A percentile compares a stretch with the other conserved stretches of the same genome.
phyloP scores from a whole-genome alignment of 2,113 vertebrate species.

The Zapornia atra region DNA sequence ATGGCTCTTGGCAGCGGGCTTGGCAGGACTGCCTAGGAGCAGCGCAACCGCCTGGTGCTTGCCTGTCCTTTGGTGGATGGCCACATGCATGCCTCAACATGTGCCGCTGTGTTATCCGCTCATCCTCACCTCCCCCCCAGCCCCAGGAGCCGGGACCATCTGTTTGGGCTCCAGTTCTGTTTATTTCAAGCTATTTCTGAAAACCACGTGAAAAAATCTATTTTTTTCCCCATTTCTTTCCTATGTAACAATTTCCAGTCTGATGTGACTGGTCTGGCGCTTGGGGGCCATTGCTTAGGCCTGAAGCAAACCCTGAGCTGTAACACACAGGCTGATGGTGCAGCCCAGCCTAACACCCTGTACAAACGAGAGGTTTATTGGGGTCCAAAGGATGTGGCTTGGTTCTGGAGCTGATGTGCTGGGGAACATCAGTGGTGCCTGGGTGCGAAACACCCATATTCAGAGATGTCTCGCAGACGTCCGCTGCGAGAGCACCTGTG shows the following conservation, averaged over 20 bases:
- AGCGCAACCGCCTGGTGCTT: background rate
- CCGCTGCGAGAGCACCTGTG: background rate
- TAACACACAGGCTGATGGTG: no score
- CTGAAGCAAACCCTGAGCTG: background rate
- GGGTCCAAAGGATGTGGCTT: background rate
- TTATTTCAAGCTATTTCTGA: background rate
- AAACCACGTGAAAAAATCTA: background rate
- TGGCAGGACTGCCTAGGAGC: background rate
- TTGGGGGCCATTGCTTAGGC: rapidly evolving
- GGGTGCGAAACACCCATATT: background rate
- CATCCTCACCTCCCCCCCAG: background rate
- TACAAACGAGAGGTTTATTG: background rate
- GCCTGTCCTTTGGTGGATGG: background rate
- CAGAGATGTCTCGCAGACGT: background rate
- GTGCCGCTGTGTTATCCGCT: background rate
- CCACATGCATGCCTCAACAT: background rate
- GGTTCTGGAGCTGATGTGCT: background rate
- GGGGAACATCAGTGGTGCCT: background rate
- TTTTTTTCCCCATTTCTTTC: background rate
- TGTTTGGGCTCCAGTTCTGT: background rate
- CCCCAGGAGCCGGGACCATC: background rate
- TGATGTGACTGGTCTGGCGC: background rate
- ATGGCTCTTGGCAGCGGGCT: background rate
- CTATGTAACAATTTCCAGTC: background rate
- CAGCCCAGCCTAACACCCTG: background rate